Evolutionary conservation across 2,797 vertebrate genomes (phyloP), one percentile per base, ranked within the genome.

Genomic region (Lates japonicus): DNA sequence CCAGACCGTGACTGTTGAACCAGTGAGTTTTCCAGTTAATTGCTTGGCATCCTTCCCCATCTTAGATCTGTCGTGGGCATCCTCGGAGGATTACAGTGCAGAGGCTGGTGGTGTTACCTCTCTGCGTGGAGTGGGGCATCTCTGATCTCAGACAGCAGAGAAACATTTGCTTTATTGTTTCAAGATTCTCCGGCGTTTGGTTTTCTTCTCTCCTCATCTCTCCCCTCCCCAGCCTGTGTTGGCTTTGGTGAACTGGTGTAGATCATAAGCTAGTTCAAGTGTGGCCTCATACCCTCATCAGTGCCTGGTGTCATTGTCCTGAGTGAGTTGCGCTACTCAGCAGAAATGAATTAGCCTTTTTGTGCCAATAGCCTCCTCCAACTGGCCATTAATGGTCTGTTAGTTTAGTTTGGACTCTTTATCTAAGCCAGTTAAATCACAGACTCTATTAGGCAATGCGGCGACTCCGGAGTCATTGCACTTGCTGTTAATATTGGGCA

Each of bases 1-100:
- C 94, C 95, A 95, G 94, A 95, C 94, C 74, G 70, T 91, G 91
- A 93, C 93, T 95, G 91, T 94, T 94, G 90, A 93, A 93, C 88
- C 83, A 95, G 91, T 90, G 81, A 87, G 93, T 94, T 93, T 94
- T 93, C 87, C 85, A 88, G 91, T 94, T 94, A 95, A 95, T 95
- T 94, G 93, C 88, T 91, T 95, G 94, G 92, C 92, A 92, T 95
- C 92, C 81, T 72, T 92, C 81, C 85, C 82, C 86, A 78, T 91
- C 80, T 80, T 84, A 86, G 82, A 81, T 89, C 83, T 89, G 90
- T 82, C 72, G 59, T 79, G 83, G 91, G 90, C 88, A 92, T 95
- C 93, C 82, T 91, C 88, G 42, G 79, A 88, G 88, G 81, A 90
- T 93, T 88, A 75, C 52, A 58, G 64, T 74, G 66, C 61, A 1